These are phyloP conservation scores for Myiopsitta monachus DNA, from an alignment of 2,113 vertebrate species.

Conservation along the genomic window DNA sequence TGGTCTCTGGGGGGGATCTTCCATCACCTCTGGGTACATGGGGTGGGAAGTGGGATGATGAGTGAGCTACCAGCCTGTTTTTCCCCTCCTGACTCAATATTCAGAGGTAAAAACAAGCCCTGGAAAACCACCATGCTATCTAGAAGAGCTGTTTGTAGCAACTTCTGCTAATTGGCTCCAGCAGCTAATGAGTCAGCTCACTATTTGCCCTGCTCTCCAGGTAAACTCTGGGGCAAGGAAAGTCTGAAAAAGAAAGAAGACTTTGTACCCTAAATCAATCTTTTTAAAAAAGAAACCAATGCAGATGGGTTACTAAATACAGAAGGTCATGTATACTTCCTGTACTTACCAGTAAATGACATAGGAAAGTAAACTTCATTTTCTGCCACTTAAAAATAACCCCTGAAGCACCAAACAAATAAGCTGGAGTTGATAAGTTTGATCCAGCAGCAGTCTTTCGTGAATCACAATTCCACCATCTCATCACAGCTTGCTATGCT, in stretches of 20 bases:
- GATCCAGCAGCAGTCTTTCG: not conserved
- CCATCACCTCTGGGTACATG: rapidly evolving
- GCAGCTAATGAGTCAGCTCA: not conserved
- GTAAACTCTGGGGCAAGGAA: not conserved
- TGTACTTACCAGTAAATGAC: not conserved
- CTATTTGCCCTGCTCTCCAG: not conserved
- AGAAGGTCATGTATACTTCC: not conserved
- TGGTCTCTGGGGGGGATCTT: not conserved
- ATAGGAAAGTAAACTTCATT: not conserved
- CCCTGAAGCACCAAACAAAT: not conserved
- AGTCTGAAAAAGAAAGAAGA: not conserved
- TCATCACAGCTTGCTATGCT: not conserved
- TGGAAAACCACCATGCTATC: not conserved
- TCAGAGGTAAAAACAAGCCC: not conserved
- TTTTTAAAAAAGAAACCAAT: not conserved
- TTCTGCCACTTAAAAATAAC: not conserved
- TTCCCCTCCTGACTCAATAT: not conserved
- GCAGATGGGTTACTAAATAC: not conserved
- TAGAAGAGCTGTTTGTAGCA: not conserved
- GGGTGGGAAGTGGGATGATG: not conserved
- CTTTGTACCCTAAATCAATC: not conserved
- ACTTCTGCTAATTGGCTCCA: not conserved
- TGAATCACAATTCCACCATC: not conserved
- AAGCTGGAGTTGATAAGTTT: not conserved
- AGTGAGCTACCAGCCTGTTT: not conserved